Base-by-base conservation (phyloP, 2,888 invertebrate genomes). In the Hofmannophila pseudospretella region DNA sequence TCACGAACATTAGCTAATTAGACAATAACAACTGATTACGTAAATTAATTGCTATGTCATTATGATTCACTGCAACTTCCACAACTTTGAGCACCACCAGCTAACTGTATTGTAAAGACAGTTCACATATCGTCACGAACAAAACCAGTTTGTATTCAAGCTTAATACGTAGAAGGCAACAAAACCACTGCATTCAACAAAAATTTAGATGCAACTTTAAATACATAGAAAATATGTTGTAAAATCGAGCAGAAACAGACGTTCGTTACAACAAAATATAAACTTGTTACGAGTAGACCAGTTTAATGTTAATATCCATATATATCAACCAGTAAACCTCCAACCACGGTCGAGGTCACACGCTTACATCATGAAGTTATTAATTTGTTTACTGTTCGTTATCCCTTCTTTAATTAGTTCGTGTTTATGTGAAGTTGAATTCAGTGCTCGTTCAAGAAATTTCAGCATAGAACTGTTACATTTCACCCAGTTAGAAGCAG, bases 381-480 rank as follows among this genome's bases (percentile, higher is more conserved):
- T 37, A 26, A n/a, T 47, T 78, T 82, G 81, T 66, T 38, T 75
- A 23, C 45, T 74, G 33, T 49, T 78, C 23, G 54, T 71, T 41
- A 53, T 65, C 34, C 56, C 69, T 36, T 44, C n/a, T n/a, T n/a
- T n/a, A n/a, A n/a, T n/a, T n/a, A n/a, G n/a, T n/a, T n/a, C 62
- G 41, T 75, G 75, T 59, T 64, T 67, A 39, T 69, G 74, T 52
- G 62, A 61, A 5, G 43, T 67, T 7, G 77, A 84, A 7, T 85
- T 84, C 44, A 75, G 68, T 57, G 77, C 71, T 11, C 55, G 81
- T 41, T 72, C 81, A 7, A 65, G 82, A 32, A 85, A 84, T 41
- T 85, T 85, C 42, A 85, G 85, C 42, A 65, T 85, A 7, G 84
- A 81, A 47, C 44, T 86, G 1, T 45, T 86, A n/a, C 68, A 85